Conservation (phyloP, 2,888 invertebrate species). For the Luperina testacea region DNA sequence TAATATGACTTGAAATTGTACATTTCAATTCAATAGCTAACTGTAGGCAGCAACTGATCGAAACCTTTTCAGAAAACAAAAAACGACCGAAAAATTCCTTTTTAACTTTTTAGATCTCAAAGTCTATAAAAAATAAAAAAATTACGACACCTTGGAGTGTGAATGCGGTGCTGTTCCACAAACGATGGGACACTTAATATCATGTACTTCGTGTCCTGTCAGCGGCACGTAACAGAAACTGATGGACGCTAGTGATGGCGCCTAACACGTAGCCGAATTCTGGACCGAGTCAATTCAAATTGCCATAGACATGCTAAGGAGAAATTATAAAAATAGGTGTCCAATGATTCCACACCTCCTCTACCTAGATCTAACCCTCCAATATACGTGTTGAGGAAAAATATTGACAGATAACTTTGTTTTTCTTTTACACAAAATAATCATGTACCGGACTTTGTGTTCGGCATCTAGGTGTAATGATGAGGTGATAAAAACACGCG, state of each 20-base stretch:
- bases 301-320: too few relatives aligned
- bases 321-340: neutral
- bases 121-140: too few relatives aligned
- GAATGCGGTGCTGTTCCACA: too few relatives aligned
- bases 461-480: constrained; percentile 53
- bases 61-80: neutral
- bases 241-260: too few relatives aligned
- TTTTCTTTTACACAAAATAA: constrained; percentile 11
- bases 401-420: neutral
- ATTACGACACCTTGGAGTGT: too few relatives aligned
- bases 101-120: neutral
- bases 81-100: neutral
- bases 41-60: neutral
- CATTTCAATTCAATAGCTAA: neutral
- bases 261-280: too few relatives aligned
- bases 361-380: neutral
- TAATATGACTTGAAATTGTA: neutral
- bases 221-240: too few relatives aligned
- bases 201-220: too few relatives aligned
- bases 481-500: constrained; percentile 62
- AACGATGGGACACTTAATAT: too few relatives aligned
- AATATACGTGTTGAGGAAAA: neutral
- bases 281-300: too few relatives aligned
- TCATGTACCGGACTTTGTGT: constrained; percentile 30
- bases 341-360: neutral